Base-by-base conservation (phyloP, 1,140 invertebrate species). In the Rhyzopertha dominica region DNA sequence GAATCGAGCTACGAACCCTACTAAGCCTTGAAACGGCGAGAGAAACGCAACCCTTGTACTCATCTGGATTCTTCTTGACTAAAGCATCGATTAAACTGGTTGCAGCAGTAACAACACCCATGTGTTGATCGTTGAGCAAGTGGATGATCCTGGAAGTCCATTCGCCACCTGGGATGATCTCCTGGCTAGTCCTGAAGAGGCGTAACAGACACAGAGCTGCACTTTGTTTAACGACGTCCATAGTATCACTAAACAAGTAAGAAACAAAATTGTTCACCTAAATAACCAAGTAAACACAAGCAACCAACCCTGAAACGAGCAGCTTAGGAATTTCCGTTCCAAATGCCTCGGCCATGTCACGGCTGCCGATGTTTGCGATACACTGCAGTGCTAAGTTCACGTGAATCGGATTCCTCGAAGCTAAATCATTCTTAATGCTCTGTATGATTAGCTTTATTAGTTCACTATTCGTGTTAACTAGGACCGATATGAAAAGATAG, bases 321-420 rank as follows among this genome's bases (percentile, higher is more conserved):
- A 99, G 74, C 70, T 97, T 97, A 48, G 95, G 96, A 69, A 99
- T 97, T 68, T 99, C 96, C 57, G 87, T 88, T 22, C 90, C 89
- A 74, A 99, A 98, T 18, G 93, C 93, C 69, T 99, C 96, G 13
- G 95, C 95, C 97, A 99, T 99, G 69, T 99, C 97, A 65, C 93
- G 88, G 62, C 91, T 97, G 17, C 96, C 96, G 71, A 99, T 98
- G 71, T 99, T 99, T 10, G 97, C 95, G 61, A 99, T 98, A 70
- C 97, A 99, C 73, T 99, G 96, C 39, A 99, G 76, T n/a, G 97
- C 95, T 51, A 99, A 78, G 73, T 97, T 98, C 12, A 99, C 94
- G 67, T 98, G 95, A 58, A 98, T 91, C 12, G 97, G 95, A 75
- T 99, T 99, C 47, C 95, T 79, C 36, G 93, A 96, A 54, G 82